Conservation (phyloP, 30 jellyfish, hydroid and myxozoan genomes). For the Aurelia coerulea region DNA sequence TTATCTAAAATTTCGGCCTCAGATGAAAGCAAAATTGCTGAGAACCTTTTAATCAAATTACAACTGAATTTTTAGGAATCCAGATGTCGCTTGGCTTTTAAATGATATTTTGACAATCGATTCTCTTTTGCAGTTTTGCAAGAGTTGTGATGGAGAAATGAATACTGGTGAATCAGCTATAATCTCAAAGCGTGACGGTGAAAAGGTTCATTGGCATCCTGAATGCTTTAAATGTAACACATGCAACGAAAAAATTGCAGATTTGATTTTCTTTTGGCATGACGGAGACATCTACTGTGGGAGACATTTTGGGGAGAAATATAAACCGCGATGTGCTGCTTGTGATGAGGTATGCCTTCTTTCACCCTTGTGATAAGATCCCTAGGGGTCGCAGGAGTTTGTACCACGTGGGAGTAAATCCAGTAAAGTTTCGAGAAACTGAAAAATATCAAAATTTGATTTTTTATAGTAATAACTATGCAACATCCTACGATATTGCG, state of each 20-base stretch:
- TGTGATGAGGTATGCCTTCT: conserved; percentile 87
- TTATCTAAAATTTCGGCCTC: too few species aligned
- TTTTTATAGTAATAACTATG: too few species aligned
- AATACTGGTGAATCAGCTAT: conserved; percentile 41
- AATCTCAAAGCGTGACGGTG: conserved; percentile 21
- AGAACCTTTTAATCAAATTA: too few species aligned
- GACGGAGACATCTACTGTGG: conserved; percentile 86
- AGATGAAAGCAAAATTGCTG: too few species aligned
- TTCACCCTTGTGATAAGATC: background rate
- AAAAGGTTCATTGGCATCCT: conserved; percentile 72
- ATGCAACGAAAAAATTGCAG: conserved; percentile 77
- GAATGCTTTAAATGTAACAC: conserved; percentile 76
- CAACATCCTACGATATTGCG: too few species aligned
- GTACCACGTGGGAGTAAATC: background rate
- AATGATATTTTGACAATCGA: too few species aligned
- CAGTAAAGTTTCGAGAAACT: too few species aligned
- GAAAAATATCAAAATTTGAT: too few species aligned
- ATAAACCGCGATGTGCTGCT: conserved; percentile 83
- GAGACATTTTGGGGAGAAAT: conserved; percentile 89
- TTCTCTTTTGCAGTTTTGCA: conserved; percentile 28
- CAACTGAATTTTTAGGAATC: too few species aligned
- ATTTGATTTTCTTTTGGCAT: conserved; percentile 69
- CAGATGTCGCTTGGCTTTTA: too few species aligned
- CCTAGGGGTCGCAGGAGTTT: too few species aligned
- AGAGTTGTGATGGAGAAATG: conserved; percentile 33